phyloP scores from a whole-genome alignment of 2,113 vertebrate species.

The Menura novaehollandiae region DNA sequence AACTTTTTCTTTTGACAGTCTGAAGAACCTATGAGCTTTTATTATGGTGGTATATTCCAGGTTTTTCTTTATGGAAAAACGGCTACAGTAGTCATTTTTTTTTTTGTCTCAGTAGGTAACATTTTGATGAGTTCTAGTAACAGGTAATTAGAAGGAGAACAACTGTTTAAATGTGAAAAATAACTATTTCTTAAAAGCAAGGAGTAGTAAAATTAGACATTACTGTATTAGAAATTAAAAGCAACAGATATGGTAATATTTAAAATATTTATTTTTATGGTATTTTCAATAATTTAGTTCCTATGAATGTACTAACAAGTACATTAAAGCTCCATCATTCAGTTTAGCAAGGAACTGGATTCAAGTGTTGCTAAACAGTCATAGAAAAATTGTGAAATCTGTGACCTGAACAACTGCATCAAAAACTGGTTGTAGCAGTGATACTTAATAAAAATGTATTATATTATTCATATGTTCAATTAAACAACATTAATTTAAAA shows the following conservation, averaged over 20 bases:
- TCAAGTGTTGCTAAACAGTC: neutral
- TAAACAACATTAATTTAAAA: neutral
- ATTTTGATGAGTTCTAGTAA: neutral
- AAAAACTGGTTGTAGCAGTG: neutral
- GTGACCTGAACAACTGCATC: neutral
- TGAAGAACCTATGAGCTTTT: neutral
- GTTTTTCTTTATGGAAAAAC: neutral
- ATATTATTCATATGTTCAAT: neutral
- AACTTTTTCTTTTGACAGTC: neutral
- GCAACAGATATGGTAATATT: neutral
- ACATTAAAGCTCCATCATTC: neutral
- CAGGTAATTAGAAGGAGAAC: neutral
- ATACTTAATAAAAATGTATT: neutral
- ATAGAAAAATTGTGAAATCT: neutral
- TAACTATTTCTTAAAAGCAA: neutral
- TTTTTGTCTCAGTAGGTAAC: neutral
- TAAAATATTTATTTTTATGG: neutral
- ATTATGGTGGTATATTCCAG: fast-evolving
- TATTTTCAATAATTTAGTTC: neutral
- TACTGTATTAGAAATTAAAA: neutral
- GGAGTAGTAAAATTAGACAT: neutral
- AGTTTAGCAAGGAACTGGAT: neutral
- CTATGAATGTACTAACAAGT: neutral
- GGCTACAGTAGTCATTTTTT: neutral
- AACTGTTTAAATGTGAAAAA: neutral